A percentile compares a stretch with the other conserved stretches of the same genome.
These are phyloP conservation scores for Andrena camellia DNA, from an alignment of 2,888 invertebrate genomes.

Conservation along the genomic window DNA sequence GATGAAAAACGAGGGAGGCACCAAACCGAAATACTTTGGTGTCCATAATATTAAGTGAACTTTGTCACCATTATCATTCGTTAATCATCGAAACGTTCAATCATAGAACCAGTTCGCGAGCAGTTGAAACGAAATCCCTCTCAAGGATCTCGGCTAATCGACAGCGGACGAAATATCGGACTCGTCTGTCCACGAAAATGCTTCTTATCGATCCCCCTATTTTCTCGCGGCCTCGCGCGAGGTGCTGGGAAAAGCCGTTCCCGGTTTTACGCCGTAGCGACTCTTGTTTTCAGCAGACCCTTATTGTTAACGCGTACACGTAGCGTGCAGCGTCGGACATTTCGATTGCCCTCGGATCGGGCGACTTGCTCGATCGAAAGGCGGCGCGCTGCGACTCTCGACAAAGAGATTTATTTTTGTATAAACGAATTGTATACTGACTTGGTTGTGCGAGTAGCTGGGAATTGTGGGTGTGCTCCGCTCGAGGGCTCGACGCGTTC, in stretches of 20 bases:
- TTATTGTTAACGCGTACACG: constrained; percentile 35
- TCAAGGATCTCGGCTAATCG: constrained; percentile 3
- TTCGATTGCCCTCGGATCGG: constrained; percentile 42
- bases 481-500: constrained; percentile 49
- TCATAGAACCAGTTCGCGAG: constrained; percentile 7
- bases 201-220: constrained; percentile 43
- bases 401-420: constrained; percentile 82
- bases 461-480: constrained; percentile 42
- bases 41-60: constrained; percentile 28
- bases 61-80: neutral
- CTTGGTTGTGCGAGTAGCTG: constrained; percentile 79
- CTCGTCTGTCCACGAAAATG: neutral
- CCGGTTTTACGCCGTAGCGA: constrained; percentile 16
- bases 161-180: constrained; percentile 11
- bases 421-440: constrained; percentile 77
- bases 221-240: constrained; percentile 28
- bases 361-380: constrained; percentile 46
- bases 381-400: constrained; percentile 69
- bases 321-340: constrained; percentile 31
- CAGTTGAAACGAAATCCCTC: constrained; percentile 21
- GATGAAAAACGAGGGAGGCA: neutral
- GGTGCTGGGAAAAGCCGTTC: neutral
- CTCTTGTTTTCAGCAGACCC: constrained; percentile 42
- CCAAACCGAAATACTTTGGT: constrained; percentile 12
- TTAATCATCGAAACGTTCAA: constrained; percentile 17